Percentiles rank a stretch among this genome's conserved stretches.
These are phyloP conservation scores for Hyperoplus lanceolatus DNA, from an alignment of 2,797 vertebrate species.

Conservation along the genomic window DNA sequence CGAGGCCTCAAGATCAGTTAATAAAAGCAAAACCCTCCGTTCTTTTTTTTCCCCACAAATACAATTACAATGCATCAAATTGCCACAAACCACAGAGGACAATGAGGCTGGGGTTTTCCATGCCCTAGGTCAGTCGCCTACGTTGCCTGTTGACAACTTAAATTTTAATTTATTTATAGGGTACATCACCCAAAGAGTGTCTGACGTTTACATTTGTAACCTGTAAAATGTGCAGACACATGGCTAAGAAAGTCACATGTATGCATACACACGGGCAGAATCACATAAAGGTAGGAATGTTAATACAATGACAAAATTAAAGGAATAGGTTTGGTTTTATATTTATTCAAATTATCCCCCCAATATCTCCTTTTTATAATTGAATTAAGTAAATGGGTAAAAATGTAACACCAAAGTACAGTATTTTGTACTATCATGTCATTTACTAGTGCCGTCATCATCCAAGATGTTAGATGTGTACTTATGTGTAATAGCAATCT, in stretches of 20 bases:
- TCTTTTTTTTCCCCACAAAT: accelerated
- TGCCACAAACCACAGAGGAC: background rate
- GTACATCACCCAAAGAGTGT: background rate
- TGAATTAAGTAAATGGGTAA: no score
- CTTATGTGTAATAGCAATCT: no score
- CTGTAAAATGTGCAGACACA: background rate
- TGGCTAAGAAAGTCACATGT: background rate
- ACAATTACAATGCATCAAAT: background rate
- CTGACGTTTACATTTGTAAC: background rate
- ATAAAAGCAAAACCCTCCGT: background rate
- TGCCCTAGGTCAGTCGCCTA: no score
- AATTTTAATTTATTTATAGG: background rate
- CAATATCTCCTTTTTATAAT: no score
- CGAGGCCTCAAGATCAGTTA: background rate
- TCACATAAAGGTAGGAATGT: background rate
- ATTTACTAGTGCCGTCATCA: no score
- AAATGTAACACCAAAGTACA: no score
- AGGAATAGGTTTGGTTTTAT: background rate
- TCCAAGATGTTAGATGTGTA: no score
- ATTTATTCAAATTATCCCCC: no score
- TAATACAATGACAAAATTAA: background rate
- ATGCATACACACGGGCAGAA: background rate
- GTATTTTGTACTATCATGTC: no score
- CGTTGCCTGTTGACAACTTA: background rate
- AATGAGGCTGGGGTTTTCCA: background rate